Evolutionary conservation across 2,113 vertebrate genomes (phyloP), one percentile per base, ranked within the genome.

Genomic region (Amia ocellicauda): DNA sequence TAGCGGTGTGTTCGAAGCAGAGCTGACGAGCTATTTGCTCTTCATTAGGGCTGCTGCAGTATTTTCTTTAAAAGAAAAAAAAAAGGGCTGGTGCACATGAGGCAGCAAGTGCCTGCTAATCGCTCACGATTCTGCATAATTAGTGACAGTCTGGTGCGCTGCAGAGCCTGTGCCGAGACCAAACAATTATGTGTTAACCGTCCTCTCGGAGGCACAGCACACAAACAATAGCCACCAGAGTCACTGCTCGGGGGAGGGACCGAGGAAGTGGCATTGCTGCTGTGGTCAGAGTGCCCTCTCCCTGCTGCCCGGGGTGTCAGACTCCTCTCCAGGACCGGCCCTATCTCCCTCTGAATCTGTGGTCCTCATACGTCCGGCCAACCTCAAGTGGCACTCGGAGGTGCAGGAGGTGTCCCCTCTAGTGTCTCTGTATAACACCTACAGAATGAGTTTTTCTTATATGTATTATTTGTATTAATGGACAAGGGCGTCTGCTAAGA

Each of bases 61-160:
- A 3, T 41, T 36, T 11, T 36, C 24, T 28, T 2, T 53, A 7
- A 9, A 20, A 23, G 83, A 76, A n/a, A 82, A 83, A n/a, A n/a
- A n/a, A n/a, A n/a, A n/a, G n/a, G 80, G 83, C 79, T 85, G 80
- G 85, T 89, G 86, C 87, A 85, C 86, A 87, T 76, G 63, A 87
- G 85, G 85, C 86, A 91, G 87, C 88, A 91, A 89, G 86, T n/a
- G n/a, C n/a, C n/a, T n/a, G n/a, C n/a, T n/a, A n/a, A n/a, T n/a
- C 88, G 85, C 86, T 83, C 76, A 82, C 83, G 89, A 89, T 88
- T 89, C 85, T 87, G 83, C 83, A 87, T 89, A 89, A 90, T 90
- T 84, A 89, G 83, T 82, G 70, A 70, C 85, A 88, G 86, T 86
- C 86, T 89, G 86, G 74, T 85, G 84, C 84, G 77, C 83, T 78